A percentile compares a stretch with the other conserved stretches of the same genome.
Conservation (phyloP, 2,888 invertebrate species). For the Sesia bembeciformis region DNA sequence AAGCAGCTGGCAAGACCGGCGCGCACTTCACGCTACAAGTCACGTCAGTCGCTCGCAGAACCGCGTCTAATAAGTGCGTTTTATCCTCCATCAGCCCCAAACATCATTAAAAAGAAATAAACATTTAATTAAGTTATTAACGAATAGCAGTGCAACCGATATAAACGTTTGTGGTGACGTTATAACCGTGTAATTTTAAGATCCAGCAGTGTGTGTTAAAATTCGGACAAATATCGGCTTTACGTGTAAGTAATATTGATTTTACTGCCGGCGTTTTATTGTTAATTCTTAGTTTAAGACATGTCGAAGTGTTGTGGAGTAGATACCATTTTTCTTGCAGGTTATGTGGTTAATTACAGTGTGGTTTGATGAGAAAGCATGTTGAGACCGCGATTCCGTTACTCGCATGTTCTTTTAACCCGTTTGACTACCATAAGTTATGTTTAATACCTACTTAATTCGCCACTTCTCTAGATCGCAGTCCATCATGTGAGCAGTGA, state of each 20-base stretch:
- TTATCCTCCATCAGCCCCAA: constrained; percentile 8
- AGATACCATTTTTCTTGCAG: neutral
- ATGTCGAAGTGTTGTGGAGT: too few relatives aligned
- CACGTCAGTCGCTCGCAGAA: constrained; percentile 38
- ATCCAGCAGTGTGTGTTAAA: constrained; percentile 16
- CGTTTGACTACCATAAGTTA: constrained; percentile 31
- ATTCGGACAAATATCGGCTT: constrained; percentile 27
- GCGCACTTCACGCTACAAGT: constrained; percentile 7
- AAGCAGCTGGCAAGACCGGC: neutral
- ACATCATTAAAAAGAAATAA: constrained; percentile 8
- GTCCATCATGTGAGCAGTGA: constrained; percentile 4
- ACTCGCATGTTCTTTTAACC: constrained; percentile 53
- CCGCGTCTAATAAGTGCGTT: constrained; percentile 24
- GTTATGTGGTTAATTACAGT: constrained; percentile 9
- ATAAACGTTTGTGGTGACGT: constrained; percentile 26
- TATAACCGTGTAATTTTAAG: constrained; percentile 8
- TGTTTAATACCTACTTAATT: constrained; percentile 7
- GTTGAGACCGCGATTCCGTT: constrained; percentile 49
- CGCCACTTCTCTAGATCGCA: constrained; percentile 5
- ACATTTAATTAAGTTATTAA: constrained; percentile 20
- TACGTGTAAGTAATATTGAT: constrained; percentile 29
- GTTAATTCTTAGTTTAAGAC: constrained; percentile 2
- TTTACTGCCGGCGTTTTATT: constrained; percentile 6
- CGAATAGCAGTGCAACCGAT: constrained; percentile 23
- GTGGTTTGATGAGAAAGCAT: constrained; percentile 36